Evolutionary conservation across 2,113 vertebrate species (phyloP).

Genomic region (Corythornis cristatus): DNA sequence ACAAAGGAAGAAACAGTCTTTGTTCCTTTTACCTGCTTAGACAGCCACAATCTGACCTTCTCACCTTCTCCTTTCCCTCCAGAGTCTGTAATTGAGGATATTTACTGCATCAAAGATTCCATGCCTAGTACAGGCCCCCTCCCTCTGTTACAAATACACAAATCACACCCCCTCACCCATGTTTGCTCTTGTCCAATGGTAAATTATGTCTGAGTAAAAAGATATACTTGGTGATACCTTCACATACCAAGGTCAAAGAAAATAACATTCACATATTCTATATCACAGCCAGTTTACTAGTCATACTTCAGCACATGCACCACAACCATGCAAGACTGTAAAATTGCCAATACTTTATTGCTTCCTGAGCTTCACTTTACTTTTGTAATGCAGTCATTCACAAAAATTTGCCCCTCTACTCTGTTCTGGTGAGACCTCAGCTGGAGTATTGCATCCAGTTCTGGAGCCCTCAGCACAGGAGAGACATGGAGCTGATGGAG

Average conservation of each 20-base stretch:
- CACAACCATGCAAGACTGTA: neutral
- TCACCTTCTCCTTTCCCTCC: neutral
- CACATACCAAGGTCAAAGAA: conserved; percentile 13
- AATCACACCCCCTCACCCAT: neutral
- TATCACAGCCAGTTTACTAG: neutral
- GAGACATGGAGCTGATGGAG: no score
- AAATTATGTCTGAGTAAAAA: conserved; percentile 53
- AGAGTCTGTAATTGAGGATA: neutral
- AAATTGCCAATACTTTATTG: neutral
- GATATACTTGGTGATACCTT: conserved; percentile 30
- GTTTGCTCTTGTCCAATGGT: conserved; percentile 28
- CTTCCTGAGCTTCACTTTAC: neutral
- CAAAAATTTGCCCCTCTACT: neutral
- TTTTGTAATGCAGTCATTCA: neutral
- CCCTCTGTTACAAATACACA: conserved; percentile 15
- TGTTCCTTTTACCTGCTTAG: conserved; percentile 13
- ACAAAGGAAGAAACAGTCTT: conserved; percentile 36
- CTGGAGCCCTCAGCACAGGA: no score
- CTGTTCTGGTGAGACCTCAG: no score
- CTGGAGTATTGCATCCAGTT: no score
- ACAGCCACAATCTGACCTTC: conserved; percentile 8
- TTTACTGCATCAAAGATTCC: conserved; percentile 23
- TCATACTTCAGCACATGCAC: neutral
- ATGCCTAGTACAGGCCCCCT: neutral
- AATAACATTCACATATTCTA: conserved; percentile 56